Evolutionary conservation across 2,113 vertebrate species (phyloP).

Genomic region (Sander vitreus): DNA sequence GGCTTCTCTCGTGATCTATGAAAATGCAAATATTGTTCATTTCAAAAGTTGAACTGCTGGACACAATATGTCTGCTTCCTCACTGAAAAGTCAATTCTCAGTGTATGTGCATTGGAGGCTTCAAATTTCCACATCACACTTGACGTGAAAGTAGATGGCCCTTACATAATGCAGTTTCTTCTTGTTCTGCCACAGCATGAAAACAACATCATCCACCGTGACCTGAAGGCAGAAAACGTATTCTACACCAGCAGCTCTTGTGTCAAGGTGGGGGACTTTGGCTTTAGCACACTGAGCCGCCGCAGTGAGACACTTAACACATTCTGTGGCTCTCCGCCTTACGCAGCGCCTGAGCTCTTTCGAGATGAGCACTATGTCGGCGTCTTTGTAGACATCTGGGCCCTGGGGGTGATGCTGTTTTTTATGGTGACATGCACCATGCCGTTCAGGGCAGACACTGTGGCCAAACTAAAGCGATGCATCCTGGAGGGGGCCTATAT

Average conservation of each 20-base stretch:
- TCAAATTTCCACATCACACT: not conserved
- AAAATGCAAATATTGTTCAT: not conserved
- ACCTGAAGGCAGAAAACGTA: constrained; percentile 97
- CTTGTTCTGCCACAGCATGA: constrained; percentile 88
- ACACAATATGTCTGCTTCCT: not conserved
- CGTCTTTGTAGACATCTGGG: constrained; percentile 93
- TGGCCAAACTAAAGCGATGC: constrained; percentile 94
- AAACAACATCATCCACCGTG: constrained; percentile 94
- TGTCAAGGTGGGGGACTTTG: constrained; percentile 98
- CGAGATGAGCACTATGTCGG: constrained; percentile 93
- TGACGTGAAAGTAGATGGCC: not conserved
- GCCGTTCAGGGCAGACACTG: constrained; percentile 96
- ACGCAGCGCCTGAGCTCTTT: constrained; percentile 95
- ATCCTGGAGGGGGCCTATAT: constrained; percentile 92
- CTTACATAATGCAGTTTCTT: not conserved
- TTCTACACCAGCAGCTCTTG: constrained; percentile 93
- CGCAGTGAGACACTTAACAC: constrained; percentile 93
- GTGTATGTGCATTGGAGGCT: not conserved
- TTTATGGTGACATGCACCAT: constrained; percentile 93
- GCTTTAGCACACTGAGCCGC: constrained; percentile 94
- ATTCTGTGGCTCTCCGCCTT: constrained; percentile 97
- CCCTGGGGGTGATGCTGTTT: constrained; percentile 94
- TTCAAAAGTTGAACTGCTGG: not conserved
- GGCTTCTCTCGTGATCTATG: too few relatives aligned
- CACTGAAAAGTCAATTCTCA: not conserved